Evolutionary conservation across 2,113 vertebrate species (phyloP), one percentile per base, ranked within the genome.

Genomic region (Apodemus speciosus): DNA sequence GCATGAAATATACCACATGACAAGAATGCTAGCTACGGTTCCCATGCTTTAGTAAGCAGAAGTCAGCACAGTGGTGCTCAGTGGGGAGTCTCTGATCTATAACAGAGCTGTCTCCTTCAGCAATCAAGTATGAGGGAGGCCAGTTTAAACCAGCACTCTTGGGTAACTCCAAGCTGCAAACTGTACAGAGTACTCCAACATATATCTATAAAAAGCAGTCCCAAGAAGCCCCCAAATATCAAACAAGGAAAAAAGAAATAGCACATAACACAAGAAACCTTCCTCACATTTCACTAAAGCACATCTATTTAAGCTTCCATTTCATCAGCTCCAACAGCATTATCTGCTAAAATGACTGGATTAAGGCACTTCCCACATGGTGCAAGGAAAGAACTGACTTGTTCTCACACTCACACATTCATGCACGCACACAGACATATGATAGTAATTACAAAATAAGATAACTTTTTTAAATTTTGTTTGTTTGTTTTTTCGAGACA

Each of bases 31-130:
- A 88, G 25, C 72, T 83, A 81, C n/a, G 94, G 92, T 90, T 95
- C 76, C 96, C 62, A 93, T 89, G 91, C 84, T 90, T 85, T 72
- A 92, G 0, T 69, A 91, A 77, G 53, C 35, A 88, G 91, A 95
- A 25, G 94, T 11, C 27, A 94, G 84, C 58, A 93, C 88, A 95
- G 62, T n/a, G 18, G 68, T 8, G 6, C 30, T 93, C 27, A 21
- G 23, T n/a, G 21, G 83, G 23, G 9, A 90, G 30, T 88, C 80
- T n/a, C 11, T 93, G 35, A 95, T 38, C 46, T 76, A 83, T 35
- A 46, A 86, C 11, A 93, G 7, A 35, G 3, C 27, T 76, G 71
- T 38, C 43, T 66, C 68, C 38, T 25, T 46, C 4, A 89, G 49
- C 1, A 85, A 13, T 72, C 46, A 95, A 56, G 38, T 30, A 83